Percentiles rank a stretch among this genome's conserved stretches.
Conservation (phyloP, 2,113 vertebrate genomes). For the Limnothrissa miodon region DNA sequence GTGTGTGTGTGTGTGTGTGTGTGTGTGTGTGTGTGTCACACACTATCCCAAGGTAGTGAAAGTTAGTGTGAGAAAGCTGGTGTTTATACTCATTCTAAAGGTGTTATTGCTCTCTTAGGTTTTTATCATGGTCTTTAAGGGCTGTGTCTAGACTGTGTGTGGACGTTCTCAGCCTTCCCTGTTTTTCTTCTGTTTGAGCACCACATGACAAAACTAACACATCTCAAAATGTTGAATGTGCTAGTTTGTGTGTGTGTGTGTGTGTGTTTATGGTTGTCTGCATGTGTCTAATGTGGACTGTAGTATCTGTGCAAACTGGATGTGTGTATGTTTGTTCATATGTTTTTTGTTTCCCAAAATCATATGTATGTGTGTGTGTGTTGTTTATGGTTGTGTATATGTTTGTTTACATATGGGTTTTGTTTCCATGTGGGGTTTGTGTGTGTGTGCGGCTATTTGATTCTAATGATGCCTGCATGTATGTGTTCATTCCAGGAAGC, state of each 20-base stretch:
- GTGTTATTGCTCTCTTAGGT: background rate
- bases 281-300: background rate
- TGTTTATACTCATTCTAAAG: background rate
- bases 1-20: too few relatives aligned
- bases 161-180: background rate
- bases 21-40: background rate
- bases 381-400: background rate
- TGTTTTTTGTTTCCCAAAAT: background rate
- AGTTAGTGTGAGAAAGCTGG: background rate
- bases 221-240: background rate
- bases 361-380: background rate
- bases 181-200: background rate
- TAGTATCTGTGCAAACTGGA: background rate
- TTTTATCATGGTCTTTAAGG: background rate
- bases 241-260: background rate
- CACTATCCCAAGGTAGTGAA: background rate
- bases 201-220: background rate
- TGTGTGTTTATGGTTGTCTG: background rate
- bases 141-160: background rate
- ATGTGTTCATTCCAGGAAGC: conserved; percentile 75
- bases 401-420: background rate
- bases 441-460: background rate
- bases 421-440: conserved; percentile 7
- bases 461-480: background rate
- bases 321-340: background rate